Evolutionary conservation across 2,797 vertebrate species (phyloP).

Genomic region (Pangasius sanitwongsei): DNA sequence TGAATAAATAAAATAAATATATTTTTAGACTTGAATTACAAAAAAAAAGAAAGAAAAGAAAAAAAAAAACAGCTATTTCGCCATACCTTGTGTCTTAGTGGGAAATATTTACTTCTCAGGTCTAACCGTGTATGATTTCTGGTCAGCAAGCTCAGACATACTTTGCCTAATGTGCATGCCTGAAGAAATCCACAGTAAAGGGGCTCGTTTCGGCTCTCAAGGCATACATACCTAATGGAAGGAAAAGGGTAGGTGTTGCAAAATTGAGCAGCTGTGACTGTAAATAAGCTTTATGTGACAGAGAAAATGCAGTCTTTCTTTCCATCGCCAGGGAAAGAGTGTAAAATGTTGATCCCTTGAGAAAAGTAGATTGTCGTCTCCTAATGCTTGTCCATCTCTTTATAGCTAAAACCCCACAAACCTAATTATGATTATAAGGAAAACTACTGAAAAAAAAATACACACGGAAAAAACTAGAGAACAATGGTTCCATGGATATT

Average conservation of each 20-base stretch:
- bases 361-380: slow-evolving; percentile 64
- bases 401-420: slow-evolving; percentile 44
- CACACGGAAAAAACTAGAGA: slow-evolving; percentile 38
- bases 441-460: slow-evolving; percentile 37
- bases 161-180: slow-evolving; percentile 11
- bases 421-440: slow-evolving; percentile 52
- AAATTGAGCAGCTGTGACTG: slow-evolving; percentile 80
- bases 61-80: background rate
- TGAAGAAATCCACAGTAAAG: slow-evolving; percentile 42
- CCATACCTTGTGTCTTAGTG: no score
- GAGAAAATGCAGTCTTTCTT: slow-evolving; percentile 70
- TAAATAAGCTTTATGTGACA: slow-evolving; percentile 83
- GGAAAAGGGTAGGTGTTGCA: slow-evolving; percentile 73
- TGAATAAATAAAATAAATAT: background rate
- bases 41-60: background rate
- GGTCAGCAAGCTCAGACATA: slow-evolving; percentile 23
- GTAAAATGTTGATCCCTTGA: slow-evolving; percentile 75
- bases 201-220: slow-evolving; percentile 60
- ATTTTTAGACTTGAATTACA: background rate
- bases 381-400: slow-evolving; percentile 51
- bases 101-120: background rate
- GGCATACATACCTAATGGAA: slow-evolving; percentile 70
- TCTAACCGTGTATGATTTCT: slow-evolving; percentile 11
- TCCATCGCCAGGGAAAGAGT: slow-evolving; percentile 76
- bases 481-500: slow-evolving; percentile 24